Conservation (phyloP, 2,797 vertebrate species). For the Ctenosaura bakeri region DNA sequence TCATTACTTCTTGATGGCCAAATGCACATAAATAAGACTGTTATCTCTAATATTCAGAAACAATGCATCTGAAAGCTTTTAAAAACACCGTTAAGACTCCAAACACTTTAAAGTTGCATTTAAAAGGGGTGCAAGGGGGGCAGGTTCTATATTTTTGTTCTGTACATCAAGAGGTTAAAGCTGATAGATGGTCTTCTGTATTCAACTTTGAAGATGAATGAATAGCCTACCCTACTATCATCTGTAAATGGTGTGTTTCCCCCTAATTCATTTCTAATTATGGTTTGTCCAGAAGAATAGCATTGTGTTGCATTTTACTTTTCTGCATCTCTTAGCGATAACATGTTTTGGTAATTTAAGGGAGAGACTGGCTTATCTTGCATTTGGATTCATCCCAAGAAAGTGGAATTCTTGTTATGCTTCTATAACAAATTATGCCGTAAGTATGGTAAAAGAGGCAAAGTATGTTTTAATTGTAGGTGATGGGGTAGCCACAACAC, state of each 20-base stretch:
- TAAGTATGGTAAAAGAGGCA: slow-evolving; percentile 46
- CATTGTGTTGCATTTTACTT: slow-evolving; percentile 60
- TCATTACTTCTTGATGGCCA: slow-evolving; percentile 22
- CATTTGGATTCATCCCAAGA: slow-evolving; percentile 61
- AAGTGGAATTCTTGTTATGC: slow-evolving; percentile 63
- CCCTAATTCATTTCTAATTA: slow-evolving; percentile 72
- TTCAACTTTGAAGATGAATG: slow-evolving; percentile 32
- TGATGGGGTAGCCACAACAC: slow-evolving; percentile 40
- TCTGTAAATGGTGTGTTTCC: slow-evolving; percentile 55
- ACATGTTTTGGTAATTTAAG: slow-evolving; percentile 64
- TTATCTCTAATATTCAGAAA: slow-evolving; percentile 50
- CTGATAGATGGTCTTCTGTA: slow-evolving; percentile 8
- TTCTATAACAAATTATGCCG: slow-evolving; percentile 52
- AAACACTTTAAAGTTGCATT: slow-evolving; percentile 35
- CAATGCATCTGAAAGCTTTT: slow-evolving; percentile 8
- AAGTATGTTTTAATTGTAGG: slow-evolving; percentile 63
- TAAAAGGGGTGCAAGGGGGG: not conserved
- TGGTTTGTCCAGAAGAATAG: slow-evolving; percentile 55
- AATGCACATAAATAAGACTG: slow-evolving; percentile 45
- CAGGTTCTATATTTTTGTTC: not conserved
- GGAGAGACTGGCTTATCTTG: slow-evolving; percentile 51
- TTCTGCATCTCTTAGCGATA: slow-evolving; percentile 55
- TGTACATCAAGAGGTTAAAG: slow-evolving; percentile 26
- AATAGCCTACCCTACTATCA: not conserved
- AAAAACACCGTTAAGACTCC: slow-evolving; percentile 33